Evolutionary conservation across 2,113 vertebrate genomes (phyloP), one percentile per base, ranked within the genome.

Genomic region (Pelecanoides urinatrix): DNA sequence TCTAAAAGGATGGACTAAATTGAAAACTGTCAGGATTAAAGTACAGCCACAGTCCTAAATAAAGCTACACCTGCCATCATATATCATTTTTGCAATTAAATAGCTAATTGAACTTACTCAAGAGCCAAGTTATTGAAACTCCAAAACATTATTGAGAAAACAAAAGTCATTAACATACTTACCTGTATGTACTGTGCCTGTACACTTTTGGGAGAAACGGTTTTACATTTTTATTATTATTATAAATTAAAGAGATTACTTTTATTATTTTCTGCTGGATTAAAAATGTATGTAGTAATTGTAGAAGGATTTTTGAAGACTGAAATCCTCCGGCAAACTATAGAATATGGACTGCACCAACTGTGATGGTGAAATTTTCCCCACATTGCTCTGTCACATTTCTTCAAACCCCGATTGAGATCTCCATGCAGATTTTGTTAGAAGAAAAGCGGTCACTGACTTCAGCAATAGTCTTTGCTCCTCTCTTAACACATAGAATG

Each of bases 71-170:
- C 40, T 80, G 73, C 91, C 80, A 84, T 77, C 73, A 89, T 72
- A 56, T 26, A 75, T 95, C 3, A 92, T 87, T 95, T 95, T 88
- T 92, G 67, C 68, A 96, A 88, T 95, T 95, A 96, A 90, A 81
- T 67, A 88, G 67, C 50, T 96, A 96, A 90, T 74, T 93, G 79
- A 93, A 93, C 50, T 96, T 92, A 84, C 42, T 95, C 58, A 83
- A 80, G 90, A 93, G 76, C 59, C 75, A 90, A 84, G 56, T 74
- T 90, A 86, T 47, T 80, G 73, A 92, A 93, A 91, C 86, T 88
- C 72, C 52, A 93, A 86, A 93, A 77, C 20, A 62, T 73, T 75
- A 75, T 3, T 52, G 80, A 29, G 61, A 94, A 96, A 93, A 66
- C n/a, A 80, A 26, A 76, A 94, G 40, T 52, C 75, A 80, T 76